Evolutionary conservation across 1,140 invertebrate species (phyloP), one percentile per base, ranked within the genome.

Genomic region (Caenorhabditis remanei): DNA sequence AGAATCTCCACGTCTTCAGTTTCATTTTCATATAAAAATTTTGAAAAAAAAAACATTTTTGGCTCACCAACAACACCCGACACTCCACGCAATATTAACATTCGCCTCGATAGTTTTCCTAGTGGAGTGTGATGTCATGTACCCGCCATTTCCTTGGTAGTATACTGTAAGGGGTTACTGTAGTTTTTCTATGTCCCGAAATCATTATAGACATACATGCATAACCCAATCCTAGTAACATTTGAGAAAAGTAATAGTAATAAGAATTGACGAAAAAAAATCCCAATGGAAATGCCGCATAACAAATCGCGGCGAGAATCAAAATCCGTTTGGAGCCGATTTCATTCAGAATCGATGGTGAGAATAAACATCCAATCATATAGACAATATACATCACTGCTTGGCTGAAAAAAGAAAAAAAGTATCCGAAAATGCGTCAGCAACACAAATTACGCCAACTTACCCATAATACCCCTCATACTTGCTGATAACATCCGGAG

Each of bases 401-500:
- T 58, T 82, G 71, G 24, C 86, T 87, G 61, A 55, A 87, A 86
- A 82, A 14, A 40, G 4, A 50, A 8, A 14, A 83, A 65, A 67
- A 24, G 56, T 1, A 58, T 32, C 32, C 9, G 14, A 9, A 50
- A 65, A 65, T 53, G 58, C 65, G 32, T 19, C 61, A 53, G 50
- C 6, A 24, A 40, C 13, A n/a, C 24, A 24, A 41, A 46, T 32
- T 19, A 9, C 13, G 41, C 21, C 55, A 32, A 40, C 71, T 50
- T 4, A 86, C 85, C 85, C 85, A 83, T 86, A 86, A 32, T 86
- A 86, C 58, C 85, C 85, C 11, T 71, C 85, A 46, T 86, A 48
- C 32, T 61, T 16, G 24, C 46, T 32, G 46, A 86, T 79, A 4
- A 41, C 16, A 5, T 53, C 56, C 0, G 85, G 67, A 9, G 9